Evolutionary conservation across 2,888 invertebrate genomes (phyloP), one percentile per base, ranked within the genome.

Genomic region (Apotomis capreana): DNA sequence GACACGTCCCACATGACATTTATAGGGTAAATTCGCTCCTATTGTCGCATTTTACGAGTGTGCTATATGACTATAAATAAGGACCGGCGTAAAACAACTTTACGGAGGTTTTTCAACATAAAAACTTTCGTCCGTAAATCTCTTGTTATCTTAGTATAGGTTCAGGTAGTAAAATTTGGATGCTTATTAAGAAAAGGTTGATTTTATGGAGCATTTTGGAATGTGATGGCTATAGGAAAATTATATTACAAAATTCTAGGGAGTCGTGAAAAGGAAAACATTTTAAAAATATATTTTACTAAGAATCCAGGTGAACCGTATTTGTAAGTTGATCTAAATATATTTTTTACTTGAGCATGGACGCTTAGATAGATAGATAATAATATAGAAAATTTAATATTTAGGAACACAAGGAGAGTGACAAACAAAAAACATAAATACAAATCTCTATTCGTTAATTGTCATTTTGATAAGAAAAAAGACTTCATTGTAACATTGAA

Each of bases 121-220:
- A 72, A 72, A 72, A 72, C 68, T 68, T 72, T 71, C 52, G 52
- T 58, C 51, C 68, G 68, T 72, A 68, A 72, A 72, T 68, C 63
- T 68, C 59, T 62, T 68, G 72, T 62, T 62, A 63, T 59, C 46
- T 72, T 55, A 60, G 40, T 51, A 62, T 49, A 65, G 36, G 46
- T 3, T 6, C 64, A 40, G 61, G 72, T 62, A 40, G 71, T 72
- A 63, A 68, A 72, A 46, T 37, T 52, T 13, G 15, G 40, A 51
- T 71, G 67, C 67, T 67, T 71, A 68, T 71, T 68, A 68, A 68
- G 57, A 55, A 62, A 61, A 68, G 57, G 67, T 68, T 57, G 61
- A 62, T 67, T 71, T 68, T 68, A 68, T 44, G 55, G 9, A 13
- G n/a, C 15, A 44, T 63, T n/a, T 52, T 44, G 26, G 26, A 57